Conservation (phyloP, 1,140 invertebrate genomes). For the Dreissena rostriformis region DNA sequence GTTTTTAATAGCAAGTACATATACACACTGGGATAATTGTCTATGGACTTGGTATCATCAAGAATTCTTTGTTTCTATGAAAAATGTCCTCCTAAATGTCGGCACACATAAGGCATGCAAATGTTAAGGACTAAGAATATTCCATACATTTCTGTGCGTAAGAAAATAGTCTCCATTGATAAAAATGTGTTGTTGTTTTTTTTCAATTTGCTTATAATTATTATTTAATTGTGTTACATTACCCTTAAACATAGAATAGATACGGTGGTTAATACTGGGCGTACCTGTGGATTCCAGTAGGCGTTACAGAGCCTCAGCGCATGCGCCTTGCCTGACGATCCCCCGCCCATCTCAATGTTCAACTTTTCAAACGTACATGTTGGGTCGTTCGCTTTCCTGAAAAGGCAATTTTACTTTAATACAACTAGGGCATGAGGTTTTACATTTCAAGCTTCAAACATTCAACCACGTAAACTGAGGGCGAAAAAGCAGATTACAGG, state of each 20-base stretch:
- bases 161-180: too few species aligned
- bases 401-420: too few species aligned
- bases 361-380: slow-evolving; percentile 32
- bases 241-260: too few species aligned
- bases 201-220: too few species aligned
- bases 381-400: background rate
- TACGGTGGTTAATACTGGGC: background rate
- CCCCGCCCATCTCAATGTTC: slow-evolving; percentile 23
- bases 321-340: slow-evolving; percentile 8
- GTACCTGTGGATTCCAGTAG: slow-evolving; percentile 52
- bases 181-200: background rate
- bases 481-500: too few species aligned
- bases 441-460: too few species aligned
- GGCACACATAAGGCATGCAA: too few species aligned
- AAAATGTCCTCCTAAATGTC: background rate
- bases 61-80: background rate
- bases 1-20: background rate
- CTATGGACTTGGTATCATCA: background rate
- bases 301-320: slow-evolving; percentile 41
- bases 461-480: too few species aligned
- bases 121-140: too few species aligned
- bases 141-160: too few species aligned
- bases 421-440: too few species aligned
- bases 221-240: too few species aligned
- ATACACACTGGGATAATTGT: background rate